Percentiles rank a stretch among this genome's conserved stretches.
Conservation (phyloP, 1,140 invertebrate genomes). For the Cotesia glomerata region DNA sequence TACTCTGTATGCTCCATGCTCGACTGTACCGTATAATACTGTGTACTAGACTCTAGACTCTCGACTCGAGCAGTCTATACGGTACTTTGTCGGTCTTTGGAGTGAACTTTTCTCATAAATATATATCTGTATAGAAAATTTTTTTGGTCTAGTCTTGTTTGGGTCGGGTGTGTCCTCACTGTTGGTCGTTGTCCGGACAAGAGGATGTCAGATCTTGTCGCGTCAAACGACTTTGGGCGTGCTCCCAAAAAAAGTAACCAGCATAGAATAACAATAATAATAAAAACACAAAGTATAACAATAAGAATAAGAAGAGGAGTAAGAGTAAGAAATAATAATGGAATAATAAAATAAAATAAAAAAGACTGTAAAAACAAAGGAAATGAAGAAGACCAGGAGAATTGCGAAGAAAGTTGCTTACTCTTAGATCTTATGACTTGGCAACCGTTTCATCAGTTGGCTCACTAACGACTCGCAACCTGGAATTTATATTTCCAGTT, state of each 20-base stretch:
- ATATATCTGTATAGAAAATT: not conserved
- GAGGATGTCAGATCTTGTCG: conserved; percentile 2
- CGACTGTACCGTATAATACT: no score
- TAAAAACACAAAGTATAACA: not conserved
- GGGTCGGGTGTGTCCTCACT: not conserved
- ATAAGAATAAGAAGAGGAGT: not conserved
- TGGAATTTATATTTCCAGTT: not conserved
- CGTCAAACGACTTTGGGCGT: conserved; percentile 5
- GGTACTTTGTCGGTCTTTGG: no score
- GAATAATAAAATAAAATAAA: not conserved
- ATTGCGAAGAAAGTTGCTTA: not conserved
- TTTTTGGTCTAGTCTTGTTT: not conserved
- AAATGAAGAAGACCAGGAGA: not conserved
- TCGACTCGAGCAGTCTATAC: no score
- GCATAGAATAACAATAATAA: no score
- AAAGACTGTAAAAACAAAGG: not conserved
- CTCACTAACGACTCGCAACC: conserved; percentile 3
- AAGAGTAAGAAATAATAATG: not conserved
- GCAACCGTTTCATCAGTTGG: conserved; percentile 1
- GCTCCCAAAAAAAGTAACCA: not conserved
- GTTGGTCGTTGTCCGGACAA: not conserved
- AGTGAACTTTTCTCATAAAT: no score
- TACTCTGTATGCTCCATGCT: no score
- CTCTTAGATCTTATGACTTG: conserved; percentile 6
- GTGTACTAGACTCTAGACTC: no score